phyloP scores from a whole-genome alignment of 37 sponge, comb jelly and placozoan species.

The Crambe crambe region DNA sequence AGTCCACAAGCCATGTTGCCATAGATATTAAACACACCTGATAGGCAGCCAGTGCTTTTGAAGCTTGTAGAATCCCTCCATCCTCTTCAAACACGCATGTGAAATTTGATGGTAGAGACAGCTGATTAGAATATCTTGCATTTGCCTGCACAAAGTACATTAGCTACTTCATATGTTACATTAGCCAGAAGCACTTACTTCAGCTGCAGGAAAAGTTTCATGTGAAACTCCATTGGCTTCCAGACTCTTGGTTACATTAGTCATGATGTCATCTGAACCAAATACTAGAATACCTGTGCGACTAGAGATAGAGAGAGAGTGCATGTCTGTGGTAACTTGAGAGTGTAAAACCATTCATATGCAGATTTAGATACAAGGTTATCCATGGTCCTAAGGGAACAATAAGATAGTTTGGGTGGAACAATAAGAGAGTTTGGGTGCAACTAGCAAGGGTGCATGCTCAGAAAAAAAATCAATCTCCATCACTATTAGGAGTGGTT shows the following conservation, averaged over 20 bases:
- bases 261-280: conserved; percentile 23
- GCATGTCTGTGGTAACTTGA: neutral
- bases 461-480: no score
- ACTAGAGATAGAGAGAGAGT: conserved; percentile 14
- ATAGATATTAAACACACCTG: no score
- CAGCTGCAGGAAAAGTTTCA: neutral
- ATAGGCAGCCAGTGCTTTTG: conserved; percentile 54
- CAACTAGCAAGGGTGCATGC: no score
- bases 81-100: conserved; percentile 62
- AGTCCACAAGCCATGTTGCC: no score
- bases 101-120: conserved; percentile 66
- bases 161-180: no score
- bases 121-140: conserved; percentile 31
- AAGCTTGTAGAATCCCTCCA: conserved; percentile 61
- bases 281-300: conserved; percentile 54
- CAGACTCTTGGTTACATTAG: neutral
- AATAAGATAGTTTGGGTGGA: no score
- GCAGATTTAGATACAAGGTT: neutral
- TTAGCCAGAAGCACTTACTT: no score
- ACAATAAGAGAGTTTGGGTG: no score
- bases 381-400: no score
- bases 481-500: no score
- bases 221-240: neutral
- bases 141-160: conserved; percentile 24
- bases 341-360: neutral